These are phyloP conservation scores for Steatocranus sp. DNA, from an alignment of 2,797 vertebrate genomes.

Conservation along the genomic window DNA sequence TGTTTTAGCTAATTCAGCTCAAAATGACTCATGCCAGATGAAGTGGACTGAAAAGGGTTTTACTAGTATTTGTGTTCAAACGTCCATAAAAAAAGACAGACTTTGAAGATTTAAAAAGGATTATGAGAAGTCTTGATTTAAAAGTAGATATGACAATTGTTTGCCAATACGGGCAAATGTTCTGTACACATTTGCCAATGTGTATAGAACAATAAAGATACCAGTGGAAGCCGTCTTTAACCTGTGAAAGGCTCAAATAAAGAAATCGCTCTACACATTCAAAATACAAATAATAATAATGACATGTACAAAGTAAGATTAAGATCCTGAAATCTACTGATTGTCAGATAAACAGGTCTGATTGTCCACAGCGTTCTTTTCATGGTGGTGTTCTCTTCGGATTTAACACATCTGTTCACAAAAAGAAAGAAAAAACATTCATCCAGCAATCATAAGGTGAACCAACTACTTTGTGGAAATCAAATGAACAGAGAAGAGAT, in stretches of 20 bases:
- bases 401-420: not conserved
- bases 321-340: not conserved
- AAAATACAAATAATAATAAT: conserved; percentile 9
- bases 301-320: not conserved
- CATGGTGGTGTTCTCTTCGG: conserved; percentile 24
- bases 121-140: not conserved
- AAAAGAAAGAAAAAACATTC: not conserved
- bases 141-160: not conserved
- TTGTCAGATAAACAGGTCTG: not conserved
- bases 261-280: not conserved
- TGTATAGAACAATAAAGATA: not conserved
- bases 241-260: not conserved
- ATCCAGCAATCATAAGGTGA: not conserved
- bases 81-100: not conserved
- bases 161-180: not conserved
- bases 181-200: not conserved
- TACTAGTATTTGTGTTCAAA: not conserved
- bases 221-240: not conserved
- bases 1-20: not conserved
- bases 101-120: not conserved
- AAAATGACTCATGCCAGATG: not conserved
- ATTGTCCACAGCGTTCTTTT: conserved; percentile 11
- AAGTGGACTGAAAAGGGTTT: not conserved
- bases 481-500: not conserved
- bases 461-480: conserved; percentile 6